Evolutionary conservation across 2,797 vertebrate genomes (phyloP).

Genomic region (Propithecus perrieri): DNA sequence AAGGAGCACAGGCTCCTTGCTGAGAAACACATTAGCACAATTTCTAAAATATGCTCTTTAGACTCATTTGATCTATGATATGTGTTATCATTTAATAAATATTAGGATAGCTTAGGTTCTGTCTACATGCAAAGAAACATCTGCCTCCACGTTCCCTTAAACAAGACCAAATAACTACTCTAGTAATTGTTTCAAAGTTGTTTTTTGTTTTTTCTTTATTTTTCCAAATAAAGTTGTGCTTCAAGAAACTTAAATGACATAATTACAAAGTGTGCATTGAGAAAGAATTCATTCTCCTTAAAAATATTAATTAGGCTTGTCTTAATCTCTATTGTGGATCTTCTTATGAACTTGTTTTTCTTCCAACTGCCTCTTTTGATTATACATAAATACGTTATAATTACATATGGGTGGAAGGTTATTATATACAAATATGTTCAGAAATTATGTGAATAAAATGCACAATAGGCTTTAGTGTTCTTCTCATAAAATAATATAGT

Average conservation of each 20-base stretch:
- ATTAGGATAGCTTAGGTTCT: constrained; percentile 7
- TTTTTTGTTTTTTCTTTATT: not conserved
- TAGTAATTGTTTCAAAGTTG: not conserved
- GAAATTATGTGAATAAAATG: constrained; percentile 47
- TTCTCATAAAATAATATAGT: constrained; percentile 20
- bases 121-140: not conserved
- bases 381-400: constrained; percentile 58
- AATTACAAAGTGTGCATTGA: constrained; percentile 50
- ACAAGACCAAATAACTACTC: constrained; percentile 9
- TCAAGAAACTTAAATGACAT: constrained; percentile 48
- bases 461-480: not conserved
- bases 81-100: constrained; percentile 60
- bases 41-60: constrained; percentile 51
- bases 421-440: constrained; percentile 57
- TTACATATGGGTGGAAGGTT: constrained; percentile 46
- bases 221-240: constrained; percentile 29
- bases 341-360: constrained; percentile 64
- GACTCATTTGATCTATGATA: constrained; percentile 54
- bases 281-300: constrained; percentile 30
- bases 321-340: constrained; percentile 33
- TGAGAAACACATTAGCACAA: constrained; percentile 60
- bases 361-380: constrained; percentile 57
- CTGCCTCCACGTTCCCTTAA: constrained; percentile 4
- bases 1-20: constrained; percentile 49
- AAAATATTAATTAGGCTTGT: constrained; percentile 64